Evolutionary conservation across 2,797 vertebrate species (phyloP).

Genomic region (Pelodytes ibericus): DNA sequence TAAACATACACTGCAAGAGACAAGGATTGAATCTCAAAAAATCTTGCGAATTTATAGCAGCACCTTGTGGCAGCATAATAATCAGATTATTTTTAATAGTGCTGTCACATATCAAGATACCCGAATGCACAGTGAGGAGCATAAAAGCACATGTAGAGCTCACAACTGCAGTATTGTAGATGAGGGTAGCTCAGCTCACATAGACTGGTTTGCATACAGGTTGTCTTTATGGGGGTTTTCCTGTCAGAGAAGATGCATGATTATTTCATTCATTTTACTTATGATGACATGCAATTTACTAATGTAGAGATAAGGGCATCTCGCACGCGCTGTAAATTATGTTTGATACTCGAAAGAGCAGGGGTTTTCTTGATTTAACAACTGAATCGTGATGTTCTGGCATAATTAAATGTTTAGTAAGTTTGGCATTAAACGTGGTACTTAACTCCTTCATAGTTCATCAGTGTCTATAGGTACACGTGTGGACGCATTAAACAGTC

Average conservation of each 20-base stretch:
- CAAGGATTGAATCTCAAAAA: conserved; percentile 62
- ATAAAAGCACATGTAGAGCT: neutral
- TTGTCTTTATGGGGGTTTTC: neutral
- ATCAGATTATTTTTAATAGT: conserved; percentile 15
- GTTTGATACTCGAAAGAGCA: no score
- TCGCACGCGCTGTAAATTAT: no score
- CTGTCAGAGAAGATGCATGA: neutral
- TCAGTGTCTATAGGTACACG: neutral
- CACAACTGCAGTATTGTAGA: neutral
- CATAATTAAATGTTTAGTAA: neutral
- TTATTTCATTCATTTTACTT: neutral
- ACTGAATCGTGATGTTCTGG: neutral
- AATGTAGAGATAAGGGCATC: no score
- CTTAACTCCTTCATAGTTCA: no score
- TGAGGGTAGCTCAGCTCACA: neutral
- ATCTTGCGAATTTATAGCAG: conserved; percentile 27
- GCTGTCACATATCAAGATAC: conserved; percentile 5
- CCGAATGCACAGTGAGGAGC: neutral
- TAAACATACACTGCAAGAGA: conserved; percentile 9
- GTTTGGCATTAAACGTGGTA: neutral
- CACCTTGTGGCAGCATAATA: neutral
- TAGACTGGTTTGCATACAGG: neutral
- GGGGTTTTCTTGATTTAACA: neutral
- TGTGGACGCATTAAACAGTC: neutral
- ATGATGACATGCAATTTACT: neutral